phyloP scores from a whole-genome alignment of 2,888 invertebrate genomes.

The Platycheirus rosarum region DNA sequence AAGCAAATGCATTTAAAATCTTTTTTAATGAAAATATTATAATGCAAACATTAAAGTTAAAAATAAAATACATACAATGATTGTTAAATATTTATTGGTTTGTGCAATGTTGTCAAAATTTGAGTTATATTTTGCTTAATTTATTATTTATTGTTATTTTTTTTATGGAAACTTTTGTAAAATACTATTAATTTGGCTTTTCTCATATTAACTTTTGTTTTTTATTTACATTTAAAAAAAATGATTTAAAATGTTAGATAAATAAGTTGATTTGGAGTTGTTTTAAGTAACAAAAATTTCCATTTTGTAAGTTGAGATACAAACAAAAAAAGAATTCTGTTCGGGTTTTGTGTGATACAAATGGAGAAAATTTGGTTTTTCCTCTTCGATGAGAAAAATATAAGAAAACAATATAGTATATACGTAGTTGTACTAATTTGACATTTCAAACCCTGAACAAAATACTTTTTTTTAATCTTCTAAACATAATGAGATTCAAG shows the following conservation, averaged over 20 bases:
- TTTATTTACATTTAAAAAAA: constrained; percentile 37
- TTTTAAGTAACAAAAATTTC: constrained; percentile 27
- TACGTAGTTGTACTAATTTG: constrained; percentile 58
- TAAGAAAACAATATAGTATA: constrained; percentile 4
- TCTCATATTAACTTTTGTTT: constrained; percentile 20
- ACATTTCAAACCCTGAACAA: constrained; percentile 63
- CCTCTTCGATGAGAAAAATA: too few relatives aligned
- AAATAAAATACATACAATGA: constrained; percentile 12
- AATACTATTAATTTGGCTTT: constrained; percentile 49
- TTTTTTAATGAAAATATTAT: constrained; percentile 23
- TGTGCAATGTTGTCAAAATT: constrained; percentile 72
- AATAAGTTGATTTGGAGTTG: constrained; percentile 34
- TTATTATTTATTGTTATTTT: constrained; percentile 68
- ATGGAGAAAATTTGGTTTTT: constrained; percentile 21
- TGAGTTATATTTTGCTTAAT: constrained; percentile 47
- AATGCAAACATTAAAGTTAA: not conserved
- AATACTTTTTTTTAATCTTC: constrained; percentile 60
- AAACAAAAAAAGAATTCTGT: constrained; percentile 66
- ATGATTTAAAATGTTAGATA: constrained; percentile 45
- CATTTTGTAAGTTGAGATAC: not conserved
- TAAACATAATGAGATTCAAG: constrained; percentile 7
- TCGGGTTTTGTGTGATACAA: constrained; percentile 58
- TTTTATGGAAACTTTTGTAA: constrained; percentile 52
- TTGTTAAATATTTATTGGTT: constrained; percentile 73
- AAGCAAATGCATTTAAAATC: constrained; percentile 12